Evolutionary conservation across 2,888 invertebrate species (phyloP), one percentile per base, ranked within the genome.

Genomic region (Slavum lentiscoides): DNA sequence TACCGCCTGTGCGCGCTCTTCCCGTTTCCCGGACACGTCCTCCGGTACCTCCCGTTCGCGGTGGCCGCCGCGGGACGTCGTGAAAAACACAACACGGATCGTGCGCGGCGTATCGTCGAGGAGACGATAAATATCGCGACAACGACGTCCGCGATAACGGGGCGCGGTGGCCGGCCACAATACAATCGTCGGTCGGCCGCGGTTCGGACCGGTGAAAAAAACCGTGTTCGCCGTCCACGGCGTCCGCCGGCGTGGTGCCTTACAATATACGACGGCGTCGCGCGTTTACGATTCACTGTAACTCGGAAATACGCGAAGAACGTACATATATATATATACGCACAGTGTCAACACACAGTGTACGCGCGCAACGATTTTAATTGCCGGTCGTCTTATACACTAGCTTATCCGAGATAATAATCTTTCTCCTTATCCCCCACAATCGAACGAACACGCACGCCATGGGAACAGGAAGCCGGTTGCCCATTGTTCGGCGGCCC

Each of bases 401-500:
- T 30, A 1, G 53, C 69, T 80, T 64, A 72, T 80, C 64, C 23
- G 3, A 55, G 70, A 64, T 80, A 72, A 80, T 80, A 80, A 80
- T 72, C 70, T 72, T 59, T 80, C 58, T 39, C 72, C 43, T 80
- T 80, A 80, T 72, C 80, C 80, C 58, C 64, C 70, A 72, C 70
- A 72, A 80, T 72, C 70, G 64, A 55, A 30, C 21, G 23, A 64
- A 62, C 80, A 80, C 55, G 80, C 80, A 80, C 72, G 62, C 64
- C 80, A 80, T 80, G 80, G 80, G 80, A 80, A 80, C 80, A 80
- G 80, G 80, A 80, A 80, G 72, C 80, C 70, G 64, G 70, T 11
- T 11, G 61, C 23, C 70, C 17, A 70, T 80, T 80, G 70, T 70
- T 64, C 80, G 69, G 53, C n/a, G 62, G 77, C 39, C 70, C 39